A percentile compares a stretch with the other conserved stretches of the same genome.
Conservation (phyloP, 35 echinoderm and acorn worm species). For the Stichopus chloronotus region DNA sequence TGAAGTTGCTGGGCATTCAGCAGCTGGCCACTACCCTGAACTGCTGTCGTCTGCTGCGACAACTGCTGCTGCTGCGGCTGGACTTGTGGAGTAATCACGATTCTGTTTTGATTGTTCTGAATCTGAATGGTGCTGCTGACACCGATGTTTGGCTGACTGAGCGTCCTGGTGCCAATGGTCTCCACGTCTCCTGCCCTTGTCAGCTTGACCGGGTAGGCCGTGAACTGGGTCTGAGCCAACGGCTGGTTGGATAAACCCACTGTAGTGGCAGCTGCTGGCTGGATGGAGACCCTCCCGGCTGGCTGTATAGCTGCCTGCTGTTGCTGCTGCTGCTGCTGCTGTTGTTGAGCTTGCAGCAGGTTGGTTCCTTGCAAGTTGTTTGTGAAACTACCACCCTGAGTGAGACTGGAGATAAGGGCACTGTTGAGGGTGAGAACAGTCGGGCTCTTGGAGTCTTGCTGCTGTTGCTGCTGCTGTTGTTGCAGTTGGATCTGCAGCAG, state of each 20-base stretch:
- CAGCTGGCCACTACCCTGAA: background rate
- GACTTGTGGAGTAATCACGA: constrained; percentile 21
- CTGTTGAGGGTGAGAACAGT: constrained; percentile 21
- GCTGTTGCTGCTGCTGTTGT: constrained; percentile 46
- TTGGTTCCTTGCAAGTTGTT: background rate
- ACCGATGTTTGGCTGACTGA: background rate
- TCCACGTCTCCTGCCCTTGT: constrained; percentile 28
- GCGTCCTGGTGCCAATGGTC: background rate
- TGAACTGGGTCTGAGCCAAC: constrained; percentile 17
- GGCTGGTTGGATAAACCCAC: background rate
- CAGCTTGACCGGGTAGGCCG: constrained; percentile 34
- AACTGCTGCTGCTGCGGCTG: background rate
- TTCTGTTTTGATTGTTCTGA: constrained; percentile 44
- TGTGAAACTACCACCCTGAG: background rate
- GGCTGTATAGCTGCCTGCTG: constrained; percentile 1
- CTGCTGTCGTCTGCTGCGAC: background rate
- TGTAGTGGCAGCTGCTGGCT: constrained; percentile 18
- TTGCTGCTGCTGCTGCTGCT: constrained; percentile 54
- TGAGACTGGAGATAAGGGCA: constrained; percentile 10
- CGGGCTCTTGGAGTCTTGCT: constrained; percentile 19
- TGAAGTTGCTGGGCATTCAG: constrained; percentile 13
- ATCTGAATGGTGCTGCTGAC: constrained; percentile 22
- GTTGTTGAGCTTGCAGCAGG: constrained; percentile 34
- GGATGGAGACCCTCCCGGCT: background rate
- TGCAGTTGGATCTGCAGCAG: constrained; percentile 63